A percentile compares a stretch with the other conserved stretches of the same genome.
phyloP scores from a whole-genome alignment of 2,888 invertebrate species.

The Ophraella communa region DNA sequence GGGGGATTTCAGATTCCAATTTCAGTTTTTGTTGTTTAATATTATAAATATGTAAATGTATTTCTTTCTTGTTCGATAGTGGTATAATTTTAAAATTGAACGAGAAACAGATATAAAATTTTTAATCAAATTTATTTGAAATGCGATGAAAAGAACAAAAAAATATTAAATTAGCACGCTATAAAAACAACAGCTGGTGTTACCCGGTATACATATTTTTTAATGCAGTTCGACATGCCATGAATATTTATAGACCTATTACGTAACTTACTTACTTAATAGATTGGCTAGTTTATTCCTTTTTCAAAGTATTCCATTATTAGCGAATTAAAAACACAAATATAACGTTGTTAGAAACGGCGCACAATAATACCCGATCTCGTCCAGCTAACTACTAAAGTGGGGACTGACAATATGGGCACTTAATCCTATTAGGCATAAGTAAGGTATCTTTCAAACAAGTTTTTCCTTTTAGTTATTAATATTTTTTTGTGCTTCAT shows the following conservation, averaged over 20 bases:
- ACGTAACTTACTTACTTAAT: background rate
- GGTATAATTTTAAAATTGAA: too few relatives aligned
- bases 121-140: too few relatives aligned
- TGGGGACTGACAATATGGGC: slow-evolving; percentile 30
- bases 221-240: background rate
- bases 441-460: slow-evolving; percentile 36
- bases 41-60: too few relatives aligned
- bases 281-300: background rate
- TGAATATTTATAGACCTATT: background rate
- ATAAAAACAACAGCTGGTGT: too few relatives aligned
- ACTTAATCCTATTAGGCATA: slow-evolving; percentile 37
- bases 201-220: too few relatives aligned
- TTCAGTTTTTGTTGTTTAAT: too few relatives aligned
- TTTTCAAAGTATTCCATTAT: slow-evolving; percentile 6
- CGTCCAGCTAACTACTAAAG: slow-evolving; percentile 33
- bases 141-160: too few relatives aligned
- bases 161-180: too few relatives aligned
- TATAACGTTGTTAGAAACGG: slow-evolving; percentile 13
- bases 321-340: slow-evolving; percentile 4
- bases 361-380: slow-evolving; percentile 28
- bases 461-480: slow-evolving; percentile 29
- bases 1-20: too few relatives aligned
- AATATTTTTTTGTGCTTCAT: slow-evolving; percentile 20
- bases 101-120: too few relatives aligned
- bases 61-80: too few relatives aligned